A percentile compares a stretch with the other conserved stretches of the same genome.
Evolutionary conservation across 2,888 invertebrate species (phyloP).

Genomic region (Thera obeliscata): DNA sequence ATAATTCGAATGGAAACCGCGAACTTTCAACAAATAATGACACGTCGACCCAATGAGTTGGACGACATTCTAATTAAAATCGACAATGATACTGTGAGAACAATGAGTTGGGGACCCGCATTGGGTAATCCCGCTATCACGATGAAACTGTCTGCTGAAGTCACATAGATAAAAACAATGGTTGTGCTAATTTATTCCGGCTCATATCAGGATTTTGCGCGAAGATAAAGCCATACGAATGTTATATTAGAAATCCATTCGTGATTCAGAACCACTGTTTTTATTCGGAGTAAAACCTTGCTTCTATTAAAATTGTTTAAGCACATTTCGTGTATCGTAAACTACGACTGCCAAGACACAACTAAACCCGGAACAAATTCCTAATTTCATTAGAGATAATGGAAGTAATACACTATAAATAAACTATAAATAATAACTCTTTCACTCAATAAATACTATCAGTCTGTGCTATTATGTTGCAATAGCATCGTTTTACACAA

Average conservation of each 20-base stretch:
- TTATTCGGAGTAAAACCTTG: no score
- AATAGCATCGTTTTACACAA: conserved; percentile 17
- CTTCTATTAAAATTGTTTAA: no score
- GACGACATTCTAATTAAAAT: conserved; percentile 54
- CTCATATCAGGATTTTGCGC: conserved; percentile 38
- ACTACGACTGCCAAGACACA: no score
- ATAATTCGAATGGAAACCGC: conserved; percentile 31
- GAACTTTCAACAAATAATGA: conserved; percentile 39
- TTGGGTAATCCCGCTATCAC: conserved; percentile 55
- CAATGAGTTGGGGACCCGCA: conserved; percentile 55
- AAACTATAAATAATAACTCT: no score
- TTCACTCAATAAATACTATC: no score
- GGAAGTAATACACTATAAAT: no score
- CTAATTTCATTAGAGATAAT: no score
- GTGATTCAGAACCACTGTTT: background rate
- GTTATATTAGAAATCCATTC: conserved; percentile 1
- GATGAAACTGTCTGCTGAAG: conserved; percentile 49
- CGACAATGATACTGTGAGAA: conserved; percentile 50
- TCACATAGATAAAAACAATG: conserved; percentile 59
- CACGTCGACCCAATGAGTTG: conserved; percentile 34
- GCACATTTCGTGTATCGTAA: no score
- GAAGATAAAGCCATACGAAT: conserved; percentile 11
- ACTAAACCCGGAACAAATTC: no score
- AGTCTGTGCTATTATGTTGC: background rate
- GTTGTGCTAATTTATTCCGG: conserved; percentile 52